A percentile compares a stretch with the other conserved stretches of the same genome.
Conservation (phyloP, 1,140 invertebrate species). For the Atta cephalotes region DNA sequence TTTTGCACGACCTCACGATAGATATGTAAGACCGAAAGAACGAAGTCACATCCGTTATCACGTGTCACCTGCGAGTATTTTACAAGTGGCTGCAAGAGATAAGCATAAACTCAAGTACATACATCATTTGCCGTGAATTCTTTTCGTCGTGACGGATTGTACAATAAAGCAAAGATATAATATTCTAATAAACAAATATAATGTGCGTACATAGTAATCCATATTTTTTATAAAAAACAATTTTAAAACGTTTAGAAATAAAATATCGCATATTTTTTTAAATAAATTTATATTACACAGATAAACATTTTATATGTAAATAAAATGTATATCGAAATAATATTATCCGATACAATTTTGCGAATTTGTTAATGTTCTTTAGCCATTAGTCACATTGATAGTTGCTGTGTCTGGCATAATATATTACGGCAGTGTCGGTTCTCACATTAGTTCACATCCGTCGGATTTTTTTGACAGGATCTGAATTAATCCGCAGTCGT, state of each 20-base stretch:
- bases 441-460: constrained; percentile 23
- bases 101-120: constrained; percentile 16
- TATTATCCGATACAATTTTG: background rate
- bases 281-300: background rate
- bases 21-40: constrained; percentile 46
- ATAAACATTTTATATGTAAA: background rate
- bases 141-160: background rate
- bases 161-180: background rate
- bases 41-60: constrained; percentile 52
- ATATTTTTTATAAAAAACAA: background rate
- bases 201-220: background rate
- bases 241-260: background rate
- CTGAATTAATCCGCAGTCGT: constrained; percentile 26
- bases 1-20: constrained; percentile 41
- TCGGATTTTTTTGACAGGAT: constrained; percentile 34
- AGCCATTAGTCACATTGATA: background rate
- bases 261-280: background rate
- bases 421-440: background rate
- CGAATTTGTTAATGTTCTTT: background rate
- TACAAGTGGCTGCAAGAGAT: background rate
- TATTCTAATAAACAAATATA: background rate
- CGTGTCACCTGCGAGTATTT: constrained; percentile 24
- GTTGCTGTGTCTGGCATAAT: background rate
- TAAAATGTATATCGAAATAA: background rate
- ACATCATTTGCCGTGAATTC: background rate